Evolutionary conservation across 2,113 vertebrate species (phyloP).

Genomic region (Psettodes erumei): DNA sequence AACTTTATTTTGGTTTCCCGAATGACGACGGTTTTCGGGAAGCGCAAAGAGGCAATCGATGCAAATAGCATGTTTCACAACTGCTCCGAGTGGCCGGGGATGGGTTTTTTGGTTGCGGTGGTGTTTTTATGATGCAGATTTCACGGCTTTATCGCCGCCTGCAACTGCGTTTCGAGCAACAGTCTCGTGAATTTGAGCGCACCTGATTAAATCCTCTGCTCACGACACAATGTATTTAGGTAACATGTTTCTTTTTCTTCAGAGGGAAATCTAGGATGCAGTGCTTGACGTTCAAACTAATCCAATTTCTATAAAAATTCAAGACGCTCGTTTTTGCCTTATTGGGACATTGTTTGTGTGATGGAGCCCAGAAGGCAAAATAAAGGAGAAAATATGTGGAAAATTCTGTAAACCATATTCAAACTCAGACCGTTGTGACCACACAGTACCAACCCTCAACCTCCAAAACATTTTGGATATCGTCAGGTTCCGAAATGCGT

Average conservation of each 20-base stretch:
- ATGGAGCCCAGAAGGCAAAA: background rate
- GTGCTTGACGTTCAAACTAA: background rate
- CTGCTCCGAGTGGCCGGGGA: background rate
- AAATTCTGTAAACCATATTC: background rate
- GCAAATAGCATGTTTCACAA: slow-evolving; percentile 29
- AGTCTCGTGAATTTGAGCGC: no score
- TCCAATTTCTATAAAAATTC: no score
- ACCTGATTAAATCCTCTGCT: background rate
- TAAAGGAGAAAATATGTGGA: background rate
- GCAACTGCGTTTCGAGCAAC: background rate
- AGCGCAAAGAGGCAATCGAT: slow-evolving; percentile 16
- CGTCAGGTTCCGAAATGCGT: background rate
- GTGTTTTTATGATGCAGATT: background rate
- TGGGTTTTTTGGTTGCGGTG: background rate
- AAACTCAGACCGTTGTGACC: background rate
- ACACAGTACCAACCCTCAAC: background rate
- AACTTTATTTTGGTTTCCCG: slow-evolving; percentile 47
- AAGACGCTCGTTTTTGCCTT: no score
- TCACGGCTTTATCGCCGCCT: background rate
- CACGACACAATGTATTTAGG: background rate
- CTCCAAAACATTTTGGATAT: background rate
- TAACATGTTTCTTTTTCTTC: background rate
- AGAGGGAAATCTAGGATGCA: background rate
- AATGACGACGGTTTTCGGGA: slow-evolving; percentile 26
- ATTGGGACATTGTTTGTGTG: background rate